phyloP scores from a whole-genome alignment of 2,888 invertebrate genomes.

The Trachelus tabidus region DNA sequence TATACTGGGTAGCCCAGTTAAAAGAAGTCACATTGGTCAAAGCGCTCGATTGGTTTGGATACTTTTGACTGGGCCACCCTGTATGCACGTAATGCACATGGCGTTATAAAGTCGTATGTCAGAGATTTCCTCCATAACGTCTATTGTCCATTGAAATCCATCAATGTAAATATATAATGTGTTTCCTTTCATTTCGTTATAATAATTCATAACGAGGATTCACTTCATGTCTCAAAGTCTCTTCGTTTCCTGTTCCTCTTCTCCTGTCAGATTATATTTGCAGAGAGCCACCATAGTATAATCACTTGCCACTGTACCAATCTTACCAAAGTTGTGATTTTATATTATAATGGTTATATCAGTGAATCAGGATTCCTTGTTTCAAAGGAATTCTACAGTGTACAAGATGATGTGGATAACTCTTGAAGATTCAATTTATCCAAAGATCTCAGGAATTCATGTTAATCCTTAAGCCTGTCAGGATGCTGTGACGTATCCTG shows the following conservation, averaged over 20 bases:
- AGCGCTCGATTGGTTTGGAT: too few species aligned
- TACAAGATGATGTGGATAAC: not conserved
- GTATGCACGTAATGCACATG: not conserved
- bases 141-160: not conserved
- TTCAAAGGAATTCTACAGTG: not conserved
- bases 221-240: not conserved
- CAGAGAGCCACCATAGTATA: not conserved
- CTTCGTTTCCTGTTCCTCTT: not conserved
- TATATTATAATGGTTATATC: not conserved
- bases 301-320: not conserved
- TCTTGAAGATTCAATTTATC: not conserved
- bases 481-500: too few species aligned
- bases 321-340: not conserved
- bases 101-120: conserved; percentile 52
- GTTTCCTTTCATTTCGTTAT: not conserved
- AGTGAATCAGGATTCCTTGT: not conserved
- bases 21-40: not conserved
- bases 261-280: not conserved
- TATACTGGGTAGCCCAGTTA: not conserved
- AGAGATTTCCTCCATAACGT: conserved; percentile 37
- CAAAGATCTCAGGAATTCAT: not conserved
- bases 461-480: not conserved
- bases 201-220: not conserved
- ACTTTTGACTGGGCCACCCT: not conserved
- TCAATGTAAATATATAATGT: not conserved